Base-by-base conservation (phyloP, 2,797 vertebrate genomes). In the Typhlichthys subterraneus region DNA sequence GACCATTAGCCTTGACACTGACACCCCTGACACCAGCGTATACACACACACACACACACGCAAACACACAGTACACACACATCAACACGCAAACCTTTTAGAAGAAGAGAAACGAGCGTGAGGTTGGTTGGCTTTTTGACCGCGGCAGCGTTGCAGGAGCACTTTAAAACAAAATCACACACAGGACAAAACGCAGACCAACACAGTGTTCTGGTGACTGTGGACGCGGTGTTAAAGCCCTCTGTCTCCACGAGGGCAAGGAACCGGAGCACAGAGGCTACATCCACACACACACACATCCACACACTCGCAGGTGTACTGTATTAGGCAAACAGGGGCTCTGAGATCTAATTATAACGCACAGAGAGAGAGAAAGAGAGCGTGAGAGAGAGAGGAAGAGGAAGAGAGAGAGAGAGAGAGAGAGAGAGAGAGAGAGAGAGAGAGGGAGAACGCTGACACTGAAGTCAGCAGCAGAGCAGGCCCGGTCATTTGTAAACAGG, bases 401-500 rank as follows among this genome's bases (percentile, higher is more conserved):
- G 23, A 15, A 2, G 9, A 45, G 2, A 10, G 42, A 59, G 53
- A 19, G 10, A 12, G 31, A 53, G 50, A 7, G 33, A 52, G 11
- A 11, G 5, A 42, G 17, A 59, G 17, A 1, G 2, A 59, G 45
- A 29, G 29, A 68, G 55, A 63, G 9, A 15, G 12, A 19, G 46
- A 33, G 45, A 4, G 6, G 49, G 9, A 13, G 11, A 47, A 13
- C 38, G 19, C 88, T 94, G 94, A 93, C 98, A 96, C 97, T 98
- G 96, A 98, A 96, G 94, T 94, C 95, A 96, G 97, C 95, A 96
- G 97, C 96, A 97, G 94, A 97, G 97, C 95, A 94, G 86, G 90
- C 92, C 90, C 83, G 93, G 93, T 98, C 96, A 98, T 99, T 98
- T 97, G 95, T 95, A 96, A 95, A 96, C 95, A 97, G 96, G 95